phyloP scores from a whole-genome alignment of 2,797 vertebrate species.

The Denticeps clupeoides region DNA sequence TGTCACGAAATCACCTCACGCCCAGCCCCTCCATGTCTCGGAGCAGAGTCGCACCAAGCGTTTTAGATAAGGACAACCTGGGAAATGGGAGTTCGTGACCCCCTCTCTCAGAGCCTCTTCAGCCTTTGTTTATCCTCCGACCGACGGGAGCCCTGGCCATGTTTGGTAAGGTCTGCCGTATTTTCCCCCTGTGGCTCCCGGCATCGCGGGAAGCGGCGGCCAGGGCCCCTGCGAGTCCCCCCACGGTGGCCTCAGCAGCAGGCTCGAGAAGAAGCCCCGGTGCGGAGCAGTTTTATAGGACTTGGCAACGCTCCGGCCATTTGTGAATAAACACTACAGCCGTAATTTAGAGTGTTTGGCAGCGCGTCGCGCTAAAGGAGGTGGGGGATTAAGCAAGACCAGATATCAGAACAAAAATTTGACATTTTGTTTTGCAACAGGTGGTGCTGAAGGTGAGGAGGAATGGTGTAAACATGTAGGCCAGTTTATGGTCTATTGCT shows the following conservation, averaged over 20 bases:
- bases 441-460: not conserved
- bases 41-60: not conserved
- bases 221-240: constrained; percentile 33
- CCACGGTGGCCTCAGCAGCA: constrained; percentile 25
- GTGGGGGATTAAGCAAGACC: too few species aligned
- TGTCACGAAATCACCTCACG: constrained; percentile 10
- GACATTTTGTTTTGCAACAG: not conserved
- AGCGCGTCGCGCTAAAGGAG: not conserved
- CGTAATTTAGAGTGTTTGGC: not conserved
- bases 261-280: not conserved
- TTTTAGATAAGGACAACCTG: not conserved
- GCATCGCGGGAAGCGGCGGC: constrained; percentile 40
- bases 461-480: too few species aligned
- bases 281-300: not conserved
- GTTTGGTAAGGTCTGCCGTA: constrained; percentile 59
- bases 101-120: constrained; percentile 10
- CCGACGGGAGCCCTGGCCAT: constrained; percentile 56
- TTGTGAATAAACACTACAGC: not conserved
- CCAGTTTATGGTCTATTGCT: too few species aligned
- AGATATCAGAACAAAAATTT: constrained; percentile 2
- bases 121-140: constrained; percentile 52
- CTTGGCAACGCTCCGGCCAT: not conserved
- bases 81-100: constrained; percentile 7
- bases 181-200: constrained; percentile 37
- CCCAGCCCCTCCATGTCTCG: not conserved